Conservation (phyloP, 2,797 vertebrate genomes). For the Odontamblyopus lacepedii region DNA sequence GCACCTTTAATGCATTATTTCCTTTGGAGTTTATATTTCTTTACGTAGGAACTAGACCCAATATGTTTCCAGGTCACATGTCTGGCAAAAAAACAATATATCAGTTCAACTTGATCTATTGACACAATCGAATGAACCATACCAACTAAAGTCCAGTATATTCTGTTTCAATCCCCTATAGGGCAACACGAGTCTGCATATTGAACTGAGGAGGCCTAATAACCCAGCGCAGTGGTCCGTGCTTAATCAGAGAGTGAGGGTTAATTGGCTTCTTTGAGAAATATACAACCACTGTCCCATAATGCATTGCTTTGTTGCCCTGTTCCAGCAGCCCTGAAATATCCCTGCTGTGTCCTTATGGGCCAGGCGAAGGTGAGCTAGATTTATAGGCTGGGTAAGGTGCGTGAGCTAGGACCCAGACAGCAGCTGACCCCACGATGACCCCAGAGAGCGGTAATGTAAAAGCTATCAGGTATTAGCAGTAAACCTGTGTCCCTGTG, state of each 20-base stretch:
- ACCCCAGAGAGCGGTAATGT: slow-evolving; percentile 42
- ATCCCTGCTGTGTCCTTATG: slow-evolving; percentile 43
- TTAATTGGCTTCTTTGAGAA: slow-evolving; percentile 73
- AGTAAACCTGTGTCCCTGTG: slow-evolving; percentile 27
- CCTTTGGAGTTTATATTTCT: too few relatives aligned
- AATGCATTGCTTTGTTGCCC: slow-evolving; percentile 14
- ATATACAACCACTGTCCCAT: slow-evolving; percentile 46
- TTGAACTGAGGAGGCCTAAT: slow-evolving; percentile 52
- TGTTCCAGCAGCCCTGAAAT: slow-evolving; percentile 24
- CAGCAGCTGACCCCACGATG: slow-evolving; percentile 55
- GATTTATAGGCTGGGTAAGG: slow-evolving; percentile 68
- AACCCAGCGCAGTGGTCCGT: slow-evolving; percentile 59
- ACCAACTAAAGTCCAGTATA: neutral
- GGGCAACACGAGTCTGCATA: slow-evolving; percentile 63
- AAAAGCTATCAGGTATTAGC: slow-evolving; percentile 35
- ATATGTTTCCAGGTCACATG: too few relatives aligned
- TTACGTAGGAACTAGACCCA: too few relatives aligned
- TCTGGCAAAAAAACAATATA: neutral
- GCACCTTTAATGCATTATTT: too few relatives aligned
- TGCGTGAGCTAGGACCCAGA: slow-evolving; percentile 46
- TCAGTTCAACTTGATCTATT: neutral
- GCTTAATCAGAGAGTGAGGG: slow-evolving; percentile 61
- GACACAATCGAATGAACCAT: neutral
- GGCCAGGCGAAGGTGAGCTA: slow-evolving; percentile 51
- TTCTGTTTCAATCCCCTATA: slow-evolving; percentile 22